Base-by-base conservation (phyloP, 30 jellyfish, hydroid and myxozoan genomes). In the Nemopilema nomurai region DNA sequence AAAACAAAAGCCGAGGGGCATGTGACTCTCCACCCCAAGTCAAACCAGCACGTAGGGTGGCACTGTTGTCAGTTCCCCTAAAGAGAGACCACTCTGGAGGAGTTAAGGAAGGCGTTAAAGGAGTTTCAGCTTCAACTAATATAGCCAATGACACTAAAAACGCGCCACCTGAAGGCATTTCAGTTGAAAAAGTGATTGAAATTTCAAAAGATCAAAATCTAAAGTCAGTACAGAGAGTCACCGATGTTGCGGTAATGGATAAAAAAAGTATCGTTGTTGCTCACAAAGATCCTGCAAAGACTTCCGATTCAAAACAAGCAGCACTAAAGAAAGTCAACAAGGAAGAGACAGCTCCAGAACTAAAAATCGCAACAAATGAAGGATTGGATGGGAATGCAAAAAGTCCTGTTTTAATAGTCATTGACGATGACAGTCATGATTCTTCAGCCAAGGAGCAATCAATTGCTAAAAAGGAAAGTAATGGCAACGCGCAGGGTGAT, bases 51-150 rank as follows among this genome's bases (percentile, higher is more conserved):
- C 89, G 89, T 19, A 79, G 89, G 50, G 81, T 79, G 0, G 33
- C 89, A 0, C 72, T 79, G 1, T 69, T 66, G 30, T 83, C 92
- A 1, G 62, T 83, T 18, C 74, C 92, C 28, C 74, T 51, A n/a
- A 83, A 83, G 57, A 62, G 92, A 53, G 81, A 71, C 21, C 86
- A 83, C 63, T 51, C 92, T 28, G 92, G 92, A 9, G 77, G 30
- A 8, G 19, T 76, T 22, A 83, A 83, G 57, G 67, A 29, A 23
- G 50, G 17, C 24, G 67, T 26, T 1, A 6, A 62, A 41, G 57
- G 57, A 3, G 13, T 6, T 41, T 13, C 13, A 3, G 57, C 9
- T 41, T 6, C 57, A 41, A 41, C 57, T 13, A 41, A 41, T 13
- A 13, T 41, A 41, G 57, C 13, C 57, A 41, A 13, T 41, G 57